Evolutionary conservation across 37 sponge, comb jelly and placozoan species (phyloP), one percentile per base, ranked within the genome.

Genomic region (Halisarca cf. caerulea): DNA sequence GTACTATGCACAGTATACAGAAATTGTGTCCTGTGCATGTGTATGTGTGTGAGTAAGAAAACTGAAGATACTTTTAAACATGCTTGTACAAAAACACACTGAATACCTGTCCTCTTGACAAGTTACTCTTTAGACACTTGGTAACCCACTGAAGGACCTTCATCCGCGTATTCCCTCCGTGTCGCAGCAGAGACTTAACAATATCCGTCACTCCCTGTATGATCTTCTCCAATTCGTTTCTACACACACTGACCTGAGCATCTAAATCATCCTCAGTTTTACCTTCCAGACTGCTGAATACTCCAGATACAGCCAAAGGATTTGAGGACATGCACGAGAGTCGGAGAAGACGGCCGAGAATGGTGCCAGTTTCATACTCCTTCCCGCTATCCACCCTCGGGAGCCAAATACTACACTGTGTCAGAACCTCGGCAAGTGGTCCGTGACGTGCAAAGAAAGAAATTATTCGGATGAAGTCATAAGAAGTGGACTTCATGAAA

Each of bases 291-390:
- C 36, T 37, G 7, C 25, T 23, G 25, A 74, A 74, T 20, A 74
- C 3, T 15, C 15, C 5, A 0, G 77, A 44, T 6, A 40, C 11
- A 44, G 44, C 42, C 3, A 4, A 1, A 7, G 45, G 2, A 4
- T 37, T 37, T 23, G 42, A 5, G 9, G 77, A 24, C 18, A 74
- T 20, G 2, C 45, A 24, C 24, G 77, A 44, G 44, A 74, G 77
- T 2, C 43, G 41, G 25, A 92, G 74, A 0, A 92, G 64, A 37
- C 81, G 73, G 33, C 94, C 94, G 17, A 93, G 58, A 17, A 93
- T 36, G 23, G 91, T 83, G 18, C 80, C 32, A 0, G 9, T 44
- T 80, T 90, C 80, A 83, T 86, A 93, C 20, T 66, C 43, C 58
- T 78, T 86, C 0, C 92, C 89, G n/a, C 9, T 72, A 21, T 74